Percentiles rank a stretch among this genome's conserved stretches.
Evolutionary conservation across 2,113 vertebrate genomes (phyloP).

Genomic region (Tylochromis polylepis): DNA sequence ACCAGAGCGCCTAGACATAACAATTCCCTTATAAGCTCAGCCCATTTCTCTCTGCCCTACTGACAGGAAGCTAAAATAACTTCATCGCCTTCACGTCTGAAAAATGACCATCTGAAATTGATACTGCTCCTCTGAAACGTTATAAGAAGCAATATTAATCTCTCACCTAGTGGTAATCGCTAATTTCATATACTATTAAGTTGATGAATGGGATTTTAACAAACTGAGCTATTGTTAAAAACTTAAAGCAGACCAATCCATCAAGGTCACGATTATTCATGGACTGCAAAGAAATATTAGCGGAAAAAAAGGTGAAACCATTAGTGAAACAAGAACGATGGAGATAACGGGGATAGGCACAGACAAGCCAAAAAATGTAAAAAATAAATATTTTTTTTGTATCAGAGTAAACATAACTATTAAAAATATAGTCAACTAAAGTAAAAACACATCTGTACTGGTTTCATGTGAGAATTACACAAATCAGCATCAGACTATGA

Average conservation of each 20-base stretch:
- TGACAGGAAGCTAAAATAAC: constrained; percentile 46
- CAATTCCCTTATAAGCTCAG: constrained; percentile 31
- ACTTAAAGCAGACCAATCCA: constrained; percentile 46
- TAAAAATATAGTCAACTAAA: not conserved
- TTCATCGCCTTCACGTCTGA: constrained; percentile 18
- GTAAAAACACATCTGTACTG: not conserved
- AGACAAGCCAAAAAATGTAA: not conserved
- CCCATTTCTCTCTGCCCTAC: constrained; percentile 24
- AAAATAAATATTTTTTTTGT: not conserved
- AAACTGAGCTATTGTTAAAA: constrained; percentile 56
- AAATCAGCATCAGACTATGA: not conserved
- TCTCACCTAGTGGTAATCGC: constrained; percentile 46
- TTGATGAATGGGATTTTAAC: constrained; percentile 62
- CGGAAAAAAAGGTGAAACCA: not conserved
- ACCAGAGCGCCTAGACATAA: constrained; percentile 44
- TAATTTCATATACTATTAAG: constrained; percentile 51
- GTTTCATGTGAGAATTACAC: not conserved
- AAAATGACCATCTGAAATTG: constrained; percentile 45
- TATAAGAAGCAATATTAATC: constrained; percentile 58
- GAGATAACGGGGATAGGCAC: not conserved
- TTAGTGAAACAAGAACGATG: not conserved
- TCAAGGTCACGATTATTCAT: constrained; percentile 35
- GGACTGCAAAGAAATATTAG: not conserved
- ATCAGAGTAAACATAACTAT: not conserved
- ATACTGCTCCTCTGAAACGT: constrained; percentile 37